phyloP scores from a whole-genome alignment of 2,797 vertebrate genomes.

The Pagetopsis macropterus region DNA sequence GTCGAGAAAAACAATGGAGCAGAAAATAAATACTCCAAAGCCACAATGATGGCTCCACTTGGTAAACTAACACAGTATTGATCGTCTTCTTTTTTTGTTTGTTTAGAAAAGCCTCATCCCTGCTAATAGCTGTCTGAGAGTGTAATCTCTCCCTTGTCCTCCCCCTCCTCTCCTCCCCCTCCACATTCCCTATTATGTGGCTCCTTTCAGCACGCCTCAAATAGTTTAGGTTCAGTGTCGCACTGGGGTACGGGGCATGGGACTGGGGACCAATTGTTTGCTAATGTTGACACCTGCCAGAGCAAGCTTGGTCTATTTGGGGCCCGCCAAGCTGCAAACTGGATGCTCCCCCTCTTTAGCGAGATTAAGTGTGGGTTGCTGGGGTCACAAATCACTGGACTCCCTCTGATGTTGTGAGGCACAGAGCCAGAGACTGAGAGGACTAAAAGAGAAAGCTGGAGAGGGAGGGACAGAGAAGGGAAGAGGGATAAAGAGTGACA shows the following conservation, averaged over 20 bases:
- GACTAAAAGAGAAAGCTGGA: conserved; percentile 73
- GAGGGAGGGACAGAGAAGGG: conserved; percentile 77
- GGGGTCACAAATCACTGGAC: conserved; percentile 89
- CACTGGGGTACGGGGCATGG: conserved; percentile 74
- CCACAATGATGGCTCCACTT: conserved; percentile 78
- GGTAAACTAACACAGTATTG: conserved; percentile 86
- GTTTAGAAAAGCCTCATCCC: conserved; percentile 87
- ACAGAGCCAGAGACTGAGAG: conserved; percentile 86
- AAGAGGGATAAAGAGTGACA: conserved; percentile 80
- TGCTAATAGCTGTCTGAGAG: conserved; percentile 86
- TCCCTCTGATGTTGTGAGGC: conserved; percentile 87
- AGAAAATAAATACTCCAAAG: conserved; percentile 80
- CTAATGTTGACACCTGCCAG: conserved; percentile 89
- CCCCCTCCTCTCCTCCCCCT: conserved; percentile 74
- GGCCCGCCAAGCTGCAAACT: conserved; percentile 77
- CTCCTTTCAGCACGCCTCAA: conserved; percentile 75
- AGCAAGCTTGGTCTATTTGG: conserved; percentile 79
- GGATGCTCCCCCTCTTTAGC: conserved; percentile 87
- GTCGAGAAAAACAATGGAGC: conserved; percentile 79
- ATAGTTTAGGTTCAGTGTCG: conserved; percentile 82
- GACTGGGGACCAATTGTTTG: conserved; percentile 83
- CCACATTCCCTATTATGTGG: conserved; percentile 76
- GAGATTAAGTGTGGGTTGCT: conserved; percentile 88
- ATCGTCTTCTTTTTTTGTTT: conserved; percentile 84
- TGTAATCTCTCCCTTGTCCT: conserved; percentile 84